phyloP scores from a whole-genome alignment of 2,888 invertebrate species.

The Thalpophila matura region DNA sequence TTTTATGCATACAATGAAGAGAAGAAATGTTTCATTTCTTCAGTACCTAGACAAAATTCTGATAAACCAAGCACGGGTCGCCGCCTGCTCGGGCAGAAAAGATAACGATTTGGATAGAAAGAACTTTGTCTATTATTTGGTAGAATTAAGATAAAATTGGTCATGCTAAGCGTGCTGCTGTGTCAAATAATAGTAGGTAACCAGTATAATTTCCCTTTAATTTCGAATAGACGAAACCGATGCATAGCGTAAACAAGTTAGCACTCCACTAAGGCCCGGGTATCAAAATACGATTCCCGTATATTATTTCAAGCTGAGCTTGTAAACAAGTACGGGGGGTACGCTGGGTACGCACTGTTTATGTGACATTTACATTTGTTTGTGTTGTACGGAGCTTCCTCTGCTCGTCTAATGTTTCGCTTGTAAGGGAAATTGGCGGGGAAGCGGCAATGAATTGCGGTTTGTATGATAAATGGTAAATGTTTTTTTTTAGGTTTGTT shows the following conservation, averaged over 20 bases:
- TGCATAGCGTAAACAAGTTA: constrained; percentile 13
- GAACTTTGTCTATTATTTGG: too few species aligned
- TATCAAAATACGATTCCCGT: constrained; percentile 52
- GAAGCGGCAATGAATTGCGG: constrained; percentile 39
- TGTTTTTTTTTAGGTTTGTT: constrained; percentile 15
- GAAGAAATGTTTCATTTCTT: too few species aligned
- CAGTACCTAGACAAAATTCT: too few species aligned
- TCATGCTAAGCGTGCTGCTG: too few species aligned
- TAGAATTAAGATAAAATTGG: too few species aligned
- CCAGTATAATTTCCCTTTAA: not conserved
- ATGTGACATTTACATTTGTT: constrained; percentile 51
- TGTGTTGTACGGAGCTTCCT: constrained; percentile 38
- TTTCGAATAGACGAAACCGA: constrained; percentile 10
- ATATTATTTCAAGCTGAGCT: constrained; percentile 49
- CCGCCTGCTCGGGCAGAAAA: too few species aligned
- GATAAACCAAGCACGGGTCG: too few species aligned
- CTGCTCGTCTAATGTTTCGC: constrained; percentile 26
- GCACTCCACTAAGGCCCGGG: constrained; percentile 5
- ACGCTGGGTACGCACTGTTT: constrained; percentile 26
- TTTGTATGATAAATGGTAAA: constrained; percentile 16
- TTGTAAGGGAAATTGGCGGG: constrained; percentile 31
- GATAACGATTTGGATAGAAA: too few species aligned
- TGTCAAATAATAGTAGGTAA: too few species aligned
- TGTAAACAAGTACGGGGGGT: constrained; percentile 53
- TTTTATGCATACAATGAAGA: too few species aligned